Base-by-base conservation (phyloP, 2,797 vertebrate species). In the Salarias fasciatus region DNA sequence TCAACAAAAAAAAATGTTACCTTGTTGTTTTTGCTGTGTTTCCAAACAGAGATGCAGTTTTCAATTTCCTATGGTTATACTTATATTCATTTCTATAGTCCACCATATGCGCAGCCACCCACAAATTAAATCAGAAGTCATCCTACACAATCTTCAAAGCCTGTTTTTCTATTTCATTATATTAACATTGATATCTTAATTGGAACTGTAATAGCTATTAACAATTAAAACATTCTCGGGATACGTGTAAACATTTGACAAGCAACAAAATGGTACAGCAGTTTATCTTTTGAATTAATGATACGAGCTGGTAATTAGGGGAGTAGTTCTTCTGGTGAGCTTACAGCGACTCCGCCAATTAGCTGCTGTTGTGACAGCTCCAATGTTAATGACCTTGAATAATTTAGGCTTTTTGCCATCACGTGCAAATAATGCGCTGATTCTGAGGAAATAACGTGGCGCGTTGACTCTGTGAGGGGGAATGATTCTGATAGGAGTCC, bases 191-290 rank as follows among this genome's bases (percentile, higher is more conserved):
- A 36, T 58, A 18, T 51, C 69, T 35, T 54, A 62, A 10, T 72
- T 94, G 88, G 88, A 91, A 69, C 92, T 83, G 31, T 94, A 85
- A 90, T 59, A 37, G 46, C 60, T 70, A 90, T 91, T 84, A 91
- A 91, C 74, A 87, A 79, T 92, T 87, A 86, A 89, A 84, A 81
- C 53, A 56, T 58, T 76, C 49, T 82, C 49, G 61, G 69, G 75
- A 86, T 85, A 62, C 65, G 80, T 88, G 72, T 86, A 87, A 90
- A 88, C 82, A 87, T 80, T 75, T 89, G 79, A 91, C 86, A 87
- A 72, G 82, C 73, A 88, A 79, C 85, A 88, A 90, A 87, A 85
- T 72, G 85, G 80, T 87, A 77, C 79, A 81, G 59, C 83, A 75
- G 79, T 84, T 86, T 87, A 80, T 85, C 75, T 52, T 68, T 30